Conservation (phyloP, 2,888 invertebrate species). For the Notodonta ziczac region DNA sequence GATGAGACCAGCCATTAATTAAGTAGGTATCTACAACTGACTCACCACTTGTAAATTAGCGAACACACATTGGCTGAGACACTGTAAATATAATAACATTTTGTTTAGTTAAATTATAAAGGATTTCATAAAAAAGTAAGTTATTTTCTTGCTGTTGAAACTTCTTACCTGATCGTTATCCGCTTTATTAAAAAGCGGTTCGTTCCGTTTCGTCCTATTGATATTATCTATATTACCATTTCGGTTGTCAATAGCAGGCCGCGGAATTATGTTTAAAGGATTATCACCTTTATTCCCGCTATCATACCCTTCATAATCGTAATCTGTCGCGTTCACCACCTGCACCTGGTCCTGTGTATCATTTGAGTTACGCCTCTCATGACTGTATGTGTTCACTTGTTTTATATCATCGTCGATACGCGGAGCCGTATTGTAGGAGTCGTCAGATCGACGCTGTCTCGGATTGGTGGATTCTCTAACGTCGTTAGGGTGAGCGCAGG, state of each 20-base stretch:
- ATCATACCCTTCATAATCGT: conserved; percentile 54
- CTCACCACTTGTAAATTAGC: conserved; percentile 81
- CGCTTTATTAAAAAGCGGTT: conserved; percentile 56
- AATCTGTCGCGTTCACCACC: conserved; percentile 60
- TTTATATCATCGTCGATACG: conserved; percentile 57
- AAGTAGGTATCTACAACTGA: not conserved
- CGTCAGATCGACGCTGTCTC: conserved; percentile 46
- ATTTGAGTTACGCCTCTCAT: conserved; percentile 58
- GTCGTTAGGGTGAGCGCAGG: conserved; percentile 48
- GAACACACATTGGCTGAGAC: conserved; percentile 80
- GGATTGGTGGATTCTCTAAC: conserved; percentile 30
- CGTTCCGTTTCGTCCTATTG: conserved; percentile 58
- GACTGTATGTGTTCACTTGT: conserved; percentile 56
- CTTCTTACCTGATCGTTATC: conserved; percentile 64
- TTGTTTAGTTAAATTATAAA: not conserved
- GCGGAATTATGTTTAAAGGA: conserved; percentile 46
- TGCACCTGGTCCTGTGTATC: conserved; percentile 53
- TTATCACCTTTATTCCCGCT: conserved; percentile 45
- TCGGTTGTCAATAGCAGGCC: conserved; percentile 28
- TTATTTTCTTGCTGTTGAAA: too few relatives aligned
- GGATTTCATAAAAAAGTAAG: too few relatives aligned
- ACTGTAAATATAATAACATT: conserved; percentile 60
- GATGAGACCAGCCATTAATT: too few relatives aligned
- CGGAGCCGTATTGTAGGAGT: conserved; percentile 40
- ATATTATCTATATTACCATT: conserved; percentile 29